phyloP scores from a whole-genome alignment of 1,140 invertebrate genomes.

The Zophobas morio region DNA sequence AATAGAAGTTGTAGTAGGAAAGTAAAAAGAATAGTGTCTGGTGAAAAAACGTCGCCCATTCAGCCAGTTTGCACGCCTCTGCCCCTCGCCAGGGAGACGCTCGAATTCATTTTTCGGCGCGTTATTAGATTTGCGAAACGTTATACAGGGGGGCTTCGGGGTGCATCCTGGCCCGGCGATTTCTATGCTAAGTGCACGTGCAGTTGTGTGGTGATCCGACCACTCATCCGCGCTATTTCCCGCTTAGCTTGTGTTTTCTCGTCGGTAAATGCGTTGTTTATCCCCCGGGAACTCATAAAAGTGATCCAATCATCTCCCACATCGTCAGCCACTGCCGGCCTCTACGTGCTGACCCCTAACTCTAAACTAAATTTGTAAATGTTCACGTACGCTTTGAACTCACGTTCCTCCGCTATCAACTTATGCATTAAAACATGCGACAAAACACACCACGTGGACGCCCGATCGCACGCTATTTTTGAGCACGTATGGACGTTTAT shows the following conservation, averaged over 20 bases:
- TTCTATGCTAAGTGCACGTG: conserved; percentile 58
- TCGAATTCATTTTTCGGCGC: conserved; percentile 21
- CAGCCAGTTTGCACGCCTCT: conserved; percentile 6
- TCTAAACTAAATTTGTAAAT: conserved; percentile 59
- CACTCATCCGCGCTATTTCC: conserved; percentile 52
- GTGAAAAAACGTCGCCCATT: background rate
- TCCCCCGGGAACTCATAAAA: conserved; percentile 70
- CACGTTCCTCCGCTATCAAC: conserved; percentile 54
- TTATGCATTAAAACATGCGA: conserved; percentile 58
- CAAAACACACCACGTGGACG: conserved; percentile 49
- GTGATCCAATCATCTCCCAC: conserved; percentile 71
- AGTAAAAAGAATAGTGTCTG: too few species aligned
- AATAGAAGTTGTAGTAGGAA: background rate
- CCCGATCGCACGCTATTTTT: conserved; percentile 30
- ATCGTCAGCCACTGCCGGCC: conserved; percentile 56
- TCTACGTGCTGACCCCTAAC: conserved; percentile 57
- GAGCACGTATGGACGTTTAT: conserved; percentile 41
- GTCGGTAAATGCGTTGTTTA: conserved; percentile 65
- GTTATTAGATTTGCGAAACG: conserved; percentile 33
- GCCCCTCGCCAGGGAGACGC: conserved; percentile 4
- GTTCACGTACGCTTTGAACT: conserved; percentile 53
- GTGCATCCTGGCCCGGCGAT: conserved; percentile 38
- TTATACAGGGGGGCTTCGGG: background rate
- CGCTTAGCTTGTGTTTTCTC: conserved; percentile 59
- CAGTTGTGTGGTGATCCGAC: conserved; percentile 49